Evolutionary conservation across 1,140 invertebrate genomes (phyloP).

Genomic region (Scaptodrosophila lebanonensis): DNA sequence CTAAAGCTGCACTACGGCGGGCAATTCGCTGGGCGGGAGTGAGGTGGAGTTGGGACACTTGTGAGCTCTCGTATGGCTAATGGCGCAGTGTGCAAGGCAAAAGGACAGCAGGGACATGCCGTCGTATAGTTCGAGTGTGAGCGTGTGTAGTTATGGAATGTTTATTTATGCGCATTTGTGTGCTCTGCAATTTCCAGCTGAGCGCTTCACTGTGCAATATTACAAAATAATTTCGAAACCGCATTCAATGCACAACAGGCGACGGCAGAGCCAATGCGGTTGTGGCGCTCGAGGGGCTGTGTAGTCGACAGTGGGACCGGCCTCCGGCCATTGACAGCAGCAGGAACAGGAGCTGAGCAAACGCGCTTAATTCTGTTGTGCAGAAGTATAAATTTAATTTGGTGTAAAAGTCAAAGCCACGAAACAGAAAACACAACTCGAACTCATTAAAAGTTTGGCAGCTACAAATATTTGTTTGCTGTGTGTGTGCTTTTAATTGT

Average conservation of each 20-base stretch:
- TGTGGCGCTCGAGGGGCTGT: neutral
- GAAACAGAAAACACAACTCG: constrained; percentile 5
- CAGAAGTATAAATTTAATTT: constrained; percentile 62
- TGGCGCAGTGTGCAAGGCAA: constrained; percentile 16
- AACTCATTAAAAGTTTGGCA: constrained; percentile 66
- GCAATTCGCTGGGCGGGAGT: too few relatives aligned
- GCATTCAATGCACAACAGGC: constrained; percentile 42
- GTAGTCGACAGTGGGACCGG: neutral
- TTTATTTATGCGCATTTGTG: constrained; percentile 53
- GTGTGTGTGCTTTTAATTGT: constrained; percentile 16
- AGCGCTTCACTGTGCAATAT: constrained; percentile 62
- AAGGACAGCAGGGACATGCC: constrained; percentile 12
- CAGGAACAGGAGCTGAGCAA: neutral
- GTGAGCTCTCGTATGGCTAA: constrained; percentile 7
- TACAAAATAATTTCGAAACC: constrained; percentile 71
- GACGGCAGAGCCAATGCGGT: neutral
- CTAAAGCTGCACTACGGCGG: too few relatives aligned
- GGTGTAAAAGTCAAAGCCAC: constrained; percentile 37
- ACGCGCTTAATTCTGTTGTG: constrained; percentile 35
- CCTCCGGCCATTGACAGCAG: constrained; percentile 35
- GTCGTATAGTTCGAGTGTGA: neutral
- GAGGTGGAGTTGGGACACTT: too few relatives aligned
- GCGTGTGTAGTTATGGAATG: constrained; percentile 49
- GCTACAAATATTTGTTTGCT: constrained; percentile 40
- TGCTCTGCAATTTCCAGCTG: constrained; percentile 64